phyloP scores from a whole-genome alignment of 2,888 invertebrate species.

The Mongoloraphidia duomilia region DNA sequence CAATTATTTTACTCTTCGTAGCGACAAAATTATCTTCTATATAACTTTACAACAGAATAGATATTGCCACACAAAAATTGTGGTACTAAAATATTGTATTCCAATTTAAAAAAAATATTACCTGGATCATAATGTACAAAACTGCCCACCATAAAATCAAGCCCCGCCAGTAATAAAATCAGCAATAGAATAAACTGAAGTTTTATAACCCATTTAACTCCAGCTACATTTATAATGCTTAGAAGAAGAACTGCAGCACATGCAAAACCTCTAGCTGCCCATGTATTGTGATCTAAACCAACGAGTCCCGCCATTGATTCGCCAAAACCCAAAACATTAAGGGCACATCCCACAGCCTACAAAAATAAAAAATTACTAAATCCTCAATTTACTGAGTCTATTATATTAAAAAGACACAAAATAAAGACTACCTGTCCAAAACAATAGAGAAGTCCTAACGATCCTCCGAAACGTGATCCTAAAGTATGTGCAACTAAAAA shows the following conservation, averaged over 20 bases:
- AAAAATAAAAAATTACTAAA: slow-evolving; percentile 17
- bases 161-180: slow-evolving; percentile 72
- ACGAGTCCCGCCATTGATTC: slow-evolving; percentile 87
- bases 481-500: slow-evolving; percentile 88
- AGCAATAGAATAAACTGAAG: slow-evolving; percentile 80
- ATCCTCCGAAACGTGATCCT: slow-evolving; percentile 85
- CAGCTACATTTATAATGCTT: slow-evolving; percentile 85
- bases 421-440: slow-evolving; percentile 72
- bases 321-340: slow-evolving; percentile 93
- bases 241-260: slow-evolving; percentile 73
- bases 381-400: background rate
- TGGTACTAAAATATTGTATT: too few relatives aligned
- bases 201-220: slow-evolving; percentile 96
- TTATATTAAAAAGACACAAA: background rate
- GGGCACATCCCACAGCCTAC: slow-evolving; percentile 89
- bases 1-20: too few relatives aligned
- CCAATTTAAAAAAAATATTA: slow-evolving; percentile 27
- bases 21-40: too few relatives aligned
- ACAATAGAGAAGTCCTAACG: slow-evolving; percentile 85
- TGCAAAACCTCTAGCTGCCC: slow-evolving; percentile 80
- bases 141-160: slow-evolving; percentile 90
- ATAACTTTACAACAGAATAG: too few relatives aligned
- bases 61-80: too few relatives aligned
- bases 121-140: slow-evolving; percentile 62
- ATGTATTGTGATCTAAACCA: slow-evolving; percentile 50